Conservation (phyloP, 1,140 invertebrate species). For the Orius insidiosus region DNA sequence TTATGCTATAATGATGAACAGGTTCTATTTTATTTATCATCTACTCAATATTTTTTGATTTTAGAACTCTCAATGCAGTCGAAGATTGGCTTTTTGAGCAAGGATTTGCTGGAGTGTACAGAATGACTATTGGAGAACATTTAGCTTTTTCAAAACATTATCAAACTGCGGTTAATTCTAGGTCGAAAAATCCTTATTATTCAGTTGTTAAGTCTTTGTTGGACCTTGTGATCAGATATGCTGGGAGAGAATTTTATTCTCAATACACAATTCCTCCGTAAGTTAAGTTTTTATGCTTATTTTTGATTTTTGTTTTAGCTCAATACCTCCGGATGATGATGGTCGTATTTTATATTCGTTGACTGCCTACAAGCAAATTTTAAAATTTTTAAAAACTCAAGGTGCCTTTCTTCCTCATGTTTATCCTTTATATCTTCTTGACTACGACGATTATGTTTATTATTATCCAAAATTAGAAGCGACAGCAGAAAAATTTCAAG, state of each 20-base stretch:
- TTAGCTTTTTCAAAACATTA: slow-evolving; percentile 6
- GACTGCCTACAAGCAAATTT: slow-evolving; percentile 15
- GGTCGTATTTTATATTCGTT: slow-evolving; percentile 1
- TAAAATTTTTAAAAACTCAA: slow-evolving; percentile 22
- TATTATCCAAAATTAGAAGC: slow-evolving; percentile 8
- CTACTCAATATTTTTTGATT: not conserved
- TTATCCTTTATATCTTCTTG: slow-evolving; percentile 22
- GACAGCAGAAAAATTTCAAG: not conserved
- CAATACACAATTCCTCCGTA: slow-evolving; percentile 12
- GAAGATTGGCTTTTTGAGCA: slow-evolving; percentile 16
- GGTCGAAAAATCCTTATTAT: slow-evolving; percentile 2
- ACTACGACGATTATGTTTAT: slow-evolving; percentile 23
- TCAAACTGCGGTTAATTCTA: not conserved
- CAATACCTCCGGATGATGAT: slow-evolving; percentile 1
- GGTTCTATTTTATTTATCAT: not conserved
- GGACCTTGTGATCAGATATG: slow-evolving; percentile 9
- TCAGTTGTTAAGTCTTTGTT: slow-evolving; percentile 10
- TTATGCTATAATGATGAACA: not conserved
- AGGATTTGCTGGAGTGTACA: slow-evolving; percentile 13
- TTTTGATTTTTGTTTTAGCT: slow-evolving; percentile 3
- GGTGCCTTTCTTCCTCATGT: slow-evolving; percentile 23
- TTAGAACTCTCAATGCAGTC: not conserved
- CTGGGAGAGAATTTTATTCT: slow-evolving; percentile 9
- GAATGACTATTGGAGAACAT: slow-evolving; percentile 11
- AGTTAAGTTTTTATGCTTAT: not conserved